Evolutionary conservation across 2,113 vertebrate species (phyloP), one percentile per base, ranked within the genome.

Genomic region (Orthochromis indermauri): DNA sequence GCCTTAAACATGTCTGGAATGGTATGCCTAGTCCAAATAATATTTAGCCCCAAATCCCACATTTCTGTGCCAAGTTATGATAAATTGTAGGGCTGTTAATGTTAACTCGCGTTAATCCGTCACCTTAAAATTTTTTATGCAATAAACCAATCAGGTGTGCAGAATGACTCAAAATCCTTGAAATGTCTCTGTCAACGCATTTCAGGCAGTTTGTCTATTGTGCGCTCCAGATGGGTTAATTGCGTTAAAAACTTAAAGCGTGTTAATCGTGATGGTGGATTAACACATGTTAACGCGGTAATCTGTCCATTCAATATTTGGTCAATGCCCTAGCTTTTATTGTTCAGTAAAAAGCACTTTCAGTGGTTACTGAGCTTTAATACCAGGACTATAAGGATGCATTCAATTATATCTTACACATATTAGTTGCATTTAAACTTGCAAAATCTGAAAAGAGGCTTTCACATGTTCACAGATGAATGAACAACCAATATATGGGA

Each of bases 1-100:
- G 63, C 35, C 63, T 42, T 71, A 71, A 24, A 1, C 63, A 24
- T 71, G 63, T 40, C 19, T 1, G 10, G 31, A 63, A 0, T 35
- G 6, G 31, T n/a, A 66, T 66, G 63, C 19, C 11, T 21, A 21
- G 35, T 71, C 63, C n/a, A 71, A 71, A 71, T 14, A 21, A 71
- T 40, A 24, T 71, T 71, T 9, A 9, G 12, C 63, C 0, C 63
- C 35, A 42, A 42, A 71, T 71, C 35, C 63, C 35, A 71, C 35
- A 71, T 71, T 71, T 71, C 63, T 71, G 63, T 40, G n/a, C 12
- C n/a, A 14, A 40, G 2, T 71, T 71, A 40, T 24, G 63, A 71
- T 8, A 68, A 0, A 0, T 66, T 66, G 61, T 33, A 61, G 28
- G 28, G 9, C 28, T 33, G 59, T 61, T 1, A 0, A 19, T 61